Conservation (phyloP, 2,888 invertebrate species). For the Atethmia centrago region DNA sequence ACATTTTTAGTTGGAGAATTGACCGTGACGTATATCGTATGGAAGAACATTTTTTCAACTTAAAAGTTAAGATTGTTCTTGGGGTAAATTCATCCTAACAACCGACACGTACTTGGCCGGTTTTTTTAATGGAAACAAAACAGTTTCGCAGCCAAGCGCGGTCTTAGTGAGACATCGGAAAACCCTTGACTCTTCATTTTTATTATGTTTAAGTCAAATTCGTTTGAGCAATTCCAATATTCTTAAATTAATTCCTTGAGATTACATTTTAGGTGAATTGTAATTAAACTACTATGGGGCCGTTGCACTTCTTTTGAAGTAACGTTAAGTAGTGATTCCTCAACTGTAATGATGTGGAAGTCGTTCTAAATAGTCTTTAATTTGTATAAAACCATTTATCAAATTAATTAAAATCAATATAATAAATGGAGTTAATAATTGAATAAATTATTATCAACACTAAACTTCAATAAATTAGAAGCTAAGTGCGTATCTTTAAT, state of each 20-base stretch:
- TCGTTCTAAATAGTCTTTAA: background rate
- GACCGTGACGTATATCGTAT: too few relatives aligned
- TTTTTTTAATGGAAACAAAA: background rate
- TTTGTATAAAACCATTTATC: conserved; percentile 19
- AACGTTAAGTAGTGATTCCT: conserved; percentile 8
- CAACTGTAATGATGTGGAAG: conserved; percentile 42
- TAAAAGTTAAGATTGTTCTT: too few relatives aligned
- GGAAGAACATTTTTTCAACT: too few relatives aligned
- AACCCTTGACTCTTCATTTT: background rate
- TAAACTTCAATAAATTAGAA: conserved; percentile 28
- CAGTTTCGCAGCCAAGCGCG: too few relatives aligned
- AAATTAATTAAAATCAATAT: conserved; percentile 5
- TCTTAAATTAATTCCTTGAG: background rate
- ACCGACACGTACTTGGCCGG: too few relatives aligned
- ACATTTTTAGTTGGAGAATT: too few relatives aligned
- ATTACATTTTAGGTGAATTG: background rate
- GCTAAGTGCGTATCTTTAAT: conserved; percentile 59
- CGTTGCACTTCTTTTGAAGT: background rate
- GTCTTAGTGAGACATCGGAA: background rate
- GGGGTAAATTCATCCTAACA: too few relatives aligned
- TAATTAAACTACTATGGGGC: background rate
- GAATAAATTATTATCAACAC: conserved; percentile 26
- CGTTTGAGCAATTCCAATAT: background rate
- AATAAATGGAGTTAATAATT: conserved; percentile 16
- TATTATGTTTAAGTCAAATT: background rate